Evolutionary conservation across 2,888 invertebrate genomes (phyloP), one percentile per base, ranked within the genome.

Genomic region (Dryobotodes eremita): DNA sequence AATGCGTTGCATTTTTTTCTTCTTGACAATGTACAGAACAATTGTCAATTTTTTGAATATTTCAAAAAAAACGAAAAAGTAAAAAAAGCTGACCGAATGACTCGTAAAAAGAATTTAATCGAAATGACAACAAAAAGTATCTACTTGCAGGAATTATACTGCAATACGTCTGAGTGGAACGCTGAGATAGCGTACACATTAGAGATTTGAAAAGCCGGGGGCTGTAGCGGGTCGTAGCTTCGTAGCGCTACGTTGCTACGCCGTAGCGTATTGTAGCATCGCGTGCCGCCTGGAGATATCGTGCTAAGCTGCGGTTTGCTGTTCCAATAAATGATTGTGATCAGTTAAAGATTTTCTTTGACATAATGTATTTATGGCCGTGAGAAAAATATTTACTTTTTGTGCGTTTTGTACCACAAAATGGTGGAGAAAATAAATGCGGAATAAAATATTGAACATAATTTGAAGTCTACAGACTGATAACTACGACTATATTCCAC

Each of bases 201-300:
- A n/a, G n/a, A 31, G 62, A 68, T 68, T 48, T 10, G 15, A 23
- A 55, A 72, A 64, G 31, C 62, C 50, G 46, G 11, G 61, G 26
- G 46, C 62, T 23, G 48, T 66, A 66, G 55, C n/a, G 42, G 6
- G 11, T 48, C 61, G 74, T 31, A 79, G 55, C 20, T 36, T n/a
- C 36, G 62, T 68, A 82, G 62, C 71, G 73, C 46, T 71, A 74
- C 50, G 70, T 20, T 6, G 23, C 71, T 79, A 72, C 80, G 80
- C 57, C 50, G 76, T 76, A 68, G 36, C 55, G 5, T n/a, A 11
- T 64, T 46, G 55, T 64, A 69, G 42, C 73, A 50, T 57, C 50
- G 42, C 20, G 31, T 69, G 57, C n/a, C 68, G 15, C 15, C 80
- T 69, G 36, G 17, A 68, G 55, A 68, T 62, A 72, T 20, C 8